Evolutionary conservation across 92 coral and sea anemone species (phyloP).

Genomic region (Porites lobata): DNA sequence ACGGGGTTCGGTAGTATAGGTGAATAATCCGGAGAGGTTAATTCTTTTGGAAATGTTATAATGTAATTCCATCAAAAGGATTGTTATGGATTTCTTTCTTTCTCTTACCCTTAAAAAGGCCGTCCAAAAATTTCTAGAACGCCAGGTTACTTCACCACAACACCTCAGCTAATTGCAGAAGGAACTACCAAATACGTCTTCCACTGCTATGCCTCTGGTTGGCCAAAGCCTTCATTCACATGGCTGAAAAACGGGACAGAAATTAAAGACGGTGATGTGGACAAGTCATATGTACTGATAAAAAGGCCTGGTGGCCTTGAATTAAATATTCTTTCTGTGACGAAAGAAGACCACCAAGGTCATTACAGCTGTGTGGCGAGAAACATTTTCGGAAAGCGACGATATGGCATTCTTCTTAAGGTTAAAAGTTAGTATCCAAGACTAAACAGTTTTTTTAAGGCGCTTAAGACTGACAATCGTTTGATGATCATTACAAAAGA

Average conservation of each 20-base stretch:
- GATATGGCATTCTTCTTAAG: neutral
- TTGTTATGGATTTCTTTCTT: neutral
- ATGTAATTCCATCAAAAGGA: too few relatives aligned
- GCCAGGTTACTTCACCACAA: conserved; percentile 46
- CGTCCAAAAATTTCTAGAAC: conserved; percentile 13
- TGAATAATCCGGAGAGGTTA: neutral
- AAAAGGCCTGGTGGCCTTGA: conserved; percentile 28
- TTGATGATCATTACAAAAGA: too few relatives aligned
- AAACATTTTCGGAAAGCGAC: conserved; percentile 27
- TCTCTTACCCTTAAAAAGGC: neutral
- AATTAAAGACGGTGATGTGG: conserved; percentile 16
- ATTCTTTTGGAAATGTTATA: neutral
- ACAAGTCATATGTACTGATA: conserved; percentile 23
- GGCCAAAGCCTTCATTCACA: conserved; percentile 67
- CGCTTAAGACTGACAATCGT: too few relatives aligned
- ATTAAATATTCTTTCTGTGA: conserved; percentile 19
- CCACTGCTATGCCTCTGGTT: conserved; percentile 75
- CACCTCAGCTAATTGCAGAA: conserved; percentile 32
- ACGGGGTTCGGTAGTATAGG: neutral
- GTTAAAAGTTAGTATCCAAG: conserved; percentile 15
- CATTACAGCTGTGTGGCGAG: conserved; percentile 34
- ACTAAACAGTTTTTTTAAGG: neutral
- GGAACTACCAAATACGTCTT: conserved; percentile 30
- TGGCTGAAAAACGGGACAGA: conserved; percentile 62
- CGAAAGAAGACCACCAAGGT: conserved; percentile 22